Evolutionary conservation across 2,888 invertebrate genomes (phyloP).

Genomic region (Spilarctia lutea): DNA sequence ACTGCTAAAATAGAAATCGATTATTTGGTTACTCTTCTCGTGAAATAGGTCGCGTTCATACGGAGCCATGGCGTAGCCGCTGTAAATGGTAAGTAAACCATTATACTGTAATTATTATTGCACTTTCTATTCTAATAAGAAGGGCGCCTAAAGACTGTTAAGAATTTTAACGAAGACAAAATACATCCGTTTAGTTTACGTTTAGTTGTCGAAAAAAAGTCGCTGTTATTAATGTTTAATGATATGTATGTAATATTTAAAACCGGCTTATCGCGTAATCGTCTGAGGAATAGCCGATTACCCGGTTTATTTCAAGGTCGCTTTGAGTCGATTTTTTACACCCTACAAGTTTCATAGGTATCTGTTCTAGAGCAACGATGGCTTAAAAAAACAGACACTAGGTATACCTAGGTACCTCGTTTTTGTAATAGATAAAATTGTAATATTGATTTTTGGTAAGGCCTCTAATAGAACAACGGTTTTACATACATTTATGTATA

Average conservation of each 20-base stretch:
- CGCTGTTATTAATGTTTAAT: not conserved
- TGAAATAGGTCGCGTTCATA: constrained; percentile 63
- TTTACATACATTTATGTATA: too few species aligned
- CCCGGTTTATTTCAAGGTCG: not conserved
- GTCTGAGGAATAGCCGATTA: not conserved
- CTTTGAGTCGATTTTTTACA: not conserved
- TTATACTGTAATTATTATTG: constrained; percentile 6
- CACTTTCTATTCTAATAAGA: not conserved
- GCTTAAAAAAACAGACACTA: too few species aligned
- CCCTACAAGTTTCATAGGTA: too few species aligned
- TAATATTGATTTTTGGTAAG: too few species aligned
- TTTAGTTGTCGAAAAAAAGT: not conserved
- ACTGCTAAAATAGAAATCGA: constrained; percentile 78
- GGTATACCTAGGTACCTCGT: too few species aligned
- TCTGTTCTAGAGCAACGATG: not conserved
- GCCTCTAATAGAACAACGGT: too few species aligned
- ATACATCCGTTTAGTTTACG: not conserved
- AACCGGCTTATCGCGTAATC: not conserved
- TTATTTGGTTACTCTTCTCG: constrained; percentile 71
- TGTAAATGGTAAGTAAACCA: constrained; percentile 39
- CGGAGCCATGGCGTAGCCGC: constrained; percentile 34
- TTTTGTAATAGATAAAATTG: too few species aligned
- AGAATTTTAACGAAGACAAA: not conserved
- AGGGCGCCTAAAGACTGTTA: not conserved
- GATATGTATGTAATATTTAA: not conserved